These are phyloP conservation scores for Oreotragus oreotragus DNA, from an alignment of 2,113 vertebrate species.

Conservation along the genomic window DNA sequence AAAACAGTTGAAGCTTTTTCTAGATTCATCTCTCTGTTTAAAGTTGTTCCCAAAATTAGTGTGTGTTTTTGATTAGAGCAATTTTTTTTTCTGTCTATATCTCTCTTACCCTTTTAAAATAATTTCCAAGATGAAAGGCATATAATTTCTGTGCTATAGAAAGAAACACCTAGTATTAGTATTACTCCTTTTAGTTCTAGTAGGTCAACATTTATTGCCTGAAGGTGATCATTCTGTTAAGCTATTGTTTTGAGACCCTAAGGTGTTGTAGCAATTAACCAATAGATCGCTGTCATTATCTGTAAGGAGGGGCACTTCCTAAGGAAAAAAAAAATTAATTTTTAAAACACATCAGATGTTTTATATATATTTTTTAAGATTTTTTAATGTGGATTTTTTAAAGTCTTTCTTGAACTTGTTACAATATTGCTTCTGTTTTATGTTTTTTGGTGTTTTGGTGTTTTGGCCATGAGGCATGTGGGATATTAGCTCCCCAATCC, in stretches of 20 bases:
- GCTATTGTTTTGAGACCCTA: neutral
- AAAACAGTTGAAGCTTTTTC: neutral
- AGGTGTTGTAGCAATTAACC: neutral
- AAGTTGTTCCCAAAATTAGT: neutral
- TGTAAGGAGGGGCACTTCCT: neutral
- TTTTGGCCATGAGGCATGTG: neutral
- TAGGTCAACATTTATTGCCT: neutral
- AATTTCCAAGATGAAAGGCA: neutral
- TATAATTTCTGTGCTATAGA: neutral
- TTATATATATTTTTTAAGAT: neutral
- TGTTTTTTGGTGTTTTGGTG: neutral
- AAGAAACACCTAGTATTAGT: neutral
- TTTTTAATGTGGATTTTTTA: neutral
- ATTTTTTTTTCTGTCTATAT: neutral
- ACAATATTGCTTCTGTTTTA: neutral
- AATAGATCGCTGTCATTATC: neutral
- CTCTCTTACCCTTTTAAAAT: neutral
- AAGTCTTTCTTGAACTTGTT: neutral
- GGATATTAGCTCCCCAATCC: neutral
- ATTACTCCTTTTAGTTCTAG: neutral
- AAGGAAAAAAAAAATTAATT: neutral
- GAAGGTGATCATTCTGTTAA: neutral
- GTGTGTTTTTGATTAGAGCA: neutral
- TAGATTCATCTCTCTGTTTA: neutral
- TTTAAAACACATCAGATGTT: neutral